These are phyloP conservation scores for Vollenhovia emeryi DNA, from an alignment of 1,140 invertebrate genomes.

Conservation along the genomic window DNA sequence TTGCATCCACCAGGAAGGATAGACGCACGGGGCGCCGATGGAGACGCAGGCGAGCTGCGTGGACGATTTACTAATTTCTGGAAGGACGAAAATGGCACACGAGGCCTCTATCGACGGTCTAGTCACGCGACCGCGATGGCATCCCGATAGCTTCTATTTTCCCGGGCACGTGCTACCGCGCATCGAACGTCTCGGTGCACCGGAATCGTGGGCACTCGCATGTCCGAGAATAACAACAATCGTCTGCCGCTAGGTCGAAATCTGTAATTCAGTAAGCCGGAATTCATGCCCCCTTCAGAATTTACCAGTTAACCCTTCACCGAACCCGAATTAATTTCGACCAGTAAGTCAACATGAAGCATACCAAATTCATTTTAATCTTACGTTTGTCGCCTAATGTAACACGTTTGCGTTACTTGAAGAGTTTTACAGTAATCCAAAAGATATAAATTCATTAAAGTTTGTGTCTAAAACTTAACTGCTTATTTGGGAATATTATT, in stretches of 20 bases:
- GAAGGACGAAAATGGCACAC: conserved; percentile 69
- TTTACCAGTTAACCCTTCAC: not conserved
- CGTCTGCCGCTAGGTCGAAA: not conserved
- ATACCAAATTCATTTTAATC: not conserved
- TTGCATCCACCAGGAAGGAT: conserved; percentile 60
- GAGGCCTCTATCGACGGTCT: conserved; percentile 64
- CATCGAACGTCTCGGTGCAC: conserved; percentile 7
- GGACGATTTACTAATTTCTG: conserved; percentile 73
- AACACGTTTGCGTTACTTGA: not conserved
- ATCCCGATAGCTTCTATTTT: conserved; percentile 60
- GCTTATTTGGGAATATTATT: too few species aligned
- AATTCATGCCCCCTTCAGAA: too few species aligned
- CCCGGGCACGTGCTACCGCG: conserved; percentile 32
- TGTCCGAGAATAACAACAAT: conserved; percentile 23
- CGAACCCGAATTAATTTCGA: not conserved
- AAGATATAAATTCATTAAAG: too few species aligned
- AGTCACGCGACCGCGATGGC: conserved; percentile 64
- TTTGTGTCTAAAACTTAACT: too few species aligned
- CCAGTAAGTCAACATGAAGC: not conserved
- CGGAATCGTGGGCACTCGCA: conserved; percentile 31
- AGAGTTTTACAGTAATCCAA: not conserved
- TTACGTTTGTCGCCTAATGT: not conserved
- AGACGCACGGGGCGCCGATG: conserved; percentile 56
- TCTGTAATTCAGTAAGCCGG: not conserved
- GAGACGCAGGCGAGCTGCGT: conserved; percentile 53